Evolutionary conservation across 1,140 invertebrate genomes (phyloP).

Genomic region (Polypedilum pembai): DNA sequence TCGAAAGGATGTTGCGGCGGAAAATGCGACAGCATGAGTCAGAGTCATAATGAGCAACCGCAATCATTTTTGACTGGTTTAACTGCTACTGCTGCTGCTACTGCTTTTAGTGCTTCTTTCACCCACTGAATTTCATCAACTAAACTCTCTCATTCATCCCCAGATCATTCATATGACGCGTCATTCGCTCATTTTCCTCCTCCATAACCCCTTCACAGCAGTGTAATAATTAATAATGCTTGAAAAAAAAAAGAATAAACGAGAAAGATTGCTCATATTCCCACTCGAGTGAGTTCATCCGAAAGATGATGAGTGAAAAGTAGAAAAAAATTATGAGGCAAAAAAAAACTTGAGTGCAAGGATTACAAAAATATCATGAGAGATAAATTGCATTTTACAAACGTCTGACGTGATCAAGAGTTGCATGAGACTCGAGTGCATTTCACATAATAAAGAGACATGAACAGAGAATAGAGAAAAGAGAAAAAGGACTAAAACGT

Average conservation of each 20-base stretch:
- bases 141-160: background rate
- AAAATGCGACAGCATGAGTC: conserved; percentile 27
- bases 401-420: conserved; percentile 9
- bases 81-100: background rate
- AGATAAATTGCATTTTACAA: conserved; percentile 14
- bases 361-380: conserved; percentile 9
- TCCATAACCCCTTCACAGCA: background rate
- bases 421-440: conserved; percentile 10
- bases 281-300: background rate
- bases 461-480: background rate
- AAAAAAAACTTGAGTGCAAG: background rate
- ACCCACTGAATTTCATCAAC: background rate
- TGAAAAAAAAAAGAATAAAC: conserved; percentile 9
- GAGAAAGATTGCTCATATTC: conserved; percentile 6
- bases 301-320: background rate
- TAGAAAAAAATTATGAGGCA: background rate
- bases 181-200: background rate
- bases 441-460: background rate
- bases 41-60: conserved; percentile 17
- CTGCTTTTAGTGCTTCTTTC: background rate
- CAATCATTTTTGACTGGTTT: conserved; percentile 21
- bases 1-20: background rate
- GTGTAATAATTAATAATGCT: conserved; percentile 19
- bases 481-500: background rate
- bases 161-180: background rate